Base-by-base conservation (phyloP, 2,888 invertebrate species). In the Exephanes ischioxanthus region DNA sequence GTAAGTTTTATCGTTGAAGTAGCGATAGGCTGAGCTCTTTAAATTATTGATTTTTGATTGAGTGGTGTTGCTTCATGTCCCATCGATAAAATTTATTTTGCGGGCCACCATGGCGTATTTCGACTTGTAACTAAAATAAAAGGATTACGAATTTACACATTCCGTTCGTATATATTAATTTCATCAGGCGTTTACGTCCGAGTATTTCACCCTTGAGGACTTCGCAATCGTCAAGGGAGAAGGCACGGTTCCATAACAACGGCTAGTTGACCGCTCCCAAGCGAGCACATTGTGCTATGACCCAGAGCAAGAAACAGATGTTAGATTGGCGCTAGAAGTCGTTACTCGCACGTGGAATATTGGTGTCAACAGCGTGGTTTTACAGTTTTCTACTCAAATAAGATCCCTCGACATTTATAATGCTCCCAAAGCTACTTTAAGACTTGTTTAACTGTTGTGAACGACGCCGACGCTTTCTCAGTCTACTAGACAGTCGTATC, bases 1-100 rank as follows among this genome's bases (percentile, higher is more conserved):
- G 3, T 75, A 11, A 63, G 26, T 2, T 63, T 75, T n/a, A 19
- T 48, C 37, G 11, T 75, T 14, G 75, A 75, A 63, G 16, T 55
- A 11, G 55, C 55, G 22, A 11, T 55, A 11, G 22, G 19, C 19
- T 55, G 3, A 19, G 11, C 11, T 22, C 7, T 22, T 22, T 55
- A 2, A 16, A 1, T 2, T 16, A 16, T 48, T 4, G 16, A 48
- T 48, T 48, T 48, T 48, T 4, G 1, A 48, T 48, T 48, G 45
- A 3, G 45, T 48, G 45, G 16, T 2, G 16, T 48, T 48, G 16
- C 16, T 45, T 45, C 16, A 16, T 16, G 3, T 45, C 14, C 16
- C 16, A 48, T 48, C 14, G 45, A 48, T 4, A 16, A 48, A 0
- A 48, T 48, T 48, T 48, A 1, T 2, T 33, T 33, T 33, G 0